Evolutionary conservation across 1,140 invertebrate species (phyloP).

Genomic region (Apis florea): DNA sequence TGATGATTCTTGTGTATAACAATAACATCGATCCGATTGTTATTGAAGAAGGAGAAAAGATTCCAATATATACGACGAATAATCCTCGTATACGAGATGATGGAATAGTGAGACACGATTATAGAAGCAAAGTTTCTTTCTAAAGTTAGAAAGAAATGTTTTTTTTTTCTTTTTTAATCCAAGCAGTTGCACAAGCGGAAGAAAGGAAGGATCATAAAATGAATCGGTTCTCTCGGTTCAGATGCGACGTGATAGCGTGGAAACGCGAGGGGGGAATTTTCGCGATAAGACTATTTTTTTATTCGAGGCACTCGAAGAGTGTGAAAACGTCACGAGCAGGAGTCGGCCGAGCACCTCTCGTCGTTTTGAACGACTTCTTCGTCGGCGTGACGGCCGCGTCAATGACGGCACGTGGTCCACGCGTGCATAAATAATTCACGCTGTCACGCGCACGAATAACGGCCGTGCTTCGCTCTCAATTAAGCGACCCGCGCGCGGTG

Average conservation of each 20-base stretch:
- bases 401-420: constrained; percentile 45
- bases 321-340: constrained; percentile 46
- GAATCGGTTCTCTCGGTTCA: not conserved
- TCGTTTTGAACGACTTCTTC: constrained; percentile 43
- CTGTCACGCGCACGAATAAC: constrained; percentile 49
- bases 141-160: too few species aligned
- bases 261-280: constrained; percentile 1
- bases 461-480: constrained; percentile 50
- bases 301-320: constrained; percentile 33
- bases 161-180: too few species aligned
- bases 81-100: too few species aligned
- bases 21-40: too few species aligned
- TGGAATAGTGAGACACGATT: too few species aligned
- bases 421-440: constrained; percentile 66
- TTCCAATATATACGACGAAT: too few species aligned
- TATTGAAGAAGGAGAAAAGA: too few species aligned
- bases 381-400: constrained; percentile 45
- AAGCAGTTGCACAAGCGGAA: not conserved
- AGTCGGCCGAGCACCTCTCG: constrained; percentile 41
- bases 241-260: not conserved
- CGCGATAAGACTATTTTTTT: constrained; percentile 44
- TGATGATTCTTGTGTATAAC: too few species aligned
- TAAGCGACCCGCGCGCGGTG: constrained; percentile 59
- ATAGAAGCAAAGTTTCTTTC: too few species aligned
- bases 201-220: not conserved